These are phyloP conservation scores for Elgaria multicarinata DNA, from an alignment of 2,113 vertebrate species.

Conservation along the genomic window DNA sequence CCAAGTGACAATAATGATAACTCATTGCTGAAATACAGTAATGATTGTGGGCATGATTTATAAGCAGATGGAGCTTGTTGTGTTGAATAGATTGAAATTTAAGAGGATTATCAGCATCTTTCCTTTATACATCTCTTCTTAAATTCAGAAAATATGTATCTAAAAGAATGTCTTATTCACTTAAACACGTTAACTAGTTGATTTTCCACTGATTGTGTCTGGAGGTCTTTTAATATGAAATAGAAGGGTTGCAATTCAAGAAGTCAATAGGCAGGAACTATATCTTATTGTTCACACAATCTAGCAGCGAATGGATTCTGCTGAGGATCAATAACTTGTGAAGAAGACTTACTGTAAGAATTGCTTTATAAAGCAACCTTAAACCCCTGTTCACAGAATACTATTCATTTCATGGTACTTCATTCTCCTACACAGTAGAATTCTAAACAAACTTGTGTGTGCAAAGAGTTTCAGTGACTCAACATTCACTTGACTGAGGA, in stretches of 20 bases:
- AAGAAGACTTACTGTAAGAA: not conserved
- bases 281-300: not conserved
- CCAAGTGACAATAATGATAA: not conserved
- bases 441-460: not conserved
- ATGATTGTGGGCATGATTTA: not conserved
- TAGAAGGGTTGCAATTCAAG: not conserved
- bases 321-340: not conserved
- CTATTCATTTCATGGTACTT: not conserved
- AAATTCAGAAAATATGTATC: not conserved
- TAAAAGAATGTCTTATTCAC: not conserved
- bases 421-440: not conserved
- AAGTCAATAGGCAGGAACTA: not conserved
- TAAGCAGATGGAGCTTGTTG: not conserved
- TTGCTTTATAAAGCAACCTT: not conserved
- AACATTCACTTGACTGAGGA: not conserved
- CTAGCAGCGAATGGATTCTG: not conserved
- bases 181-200: not conserved
- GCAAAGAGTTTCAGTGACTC: not conserved
- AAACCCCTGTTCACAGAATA: not conserved
- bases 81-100: not conserved
- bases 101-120: not conserved
- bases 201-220: not conserved
- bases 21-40: not conserved
- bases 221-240: not conserved
- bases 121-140: not conserved